Percentiles rank a stretch among this genome's conserved stretches.
Conservation (phyloP, 2,888 invertebrate genomes). For the Leptogaster cylindrica region DNA sequence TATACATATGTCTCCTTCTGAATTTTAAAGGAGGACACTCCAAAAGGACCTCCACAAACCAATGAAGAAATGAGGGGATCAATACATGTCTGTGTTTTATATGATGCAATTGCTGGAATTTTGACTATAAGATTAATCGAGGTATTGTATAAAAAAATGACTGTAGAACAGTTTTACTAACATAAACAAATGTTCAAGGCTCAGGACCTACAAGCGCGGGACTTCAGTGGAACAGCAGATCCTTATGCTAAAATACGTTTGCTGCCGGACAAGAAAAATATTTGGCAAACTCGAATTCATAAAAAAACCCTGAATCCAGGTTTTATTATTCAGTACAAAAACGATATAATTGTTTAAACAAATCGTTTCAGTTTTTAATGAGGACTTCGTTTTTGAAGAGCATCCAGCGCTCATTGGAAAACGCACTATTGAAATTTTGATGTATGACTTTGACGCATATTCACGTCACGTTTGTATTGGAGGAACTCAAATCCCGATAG, state of each 20-base stretch:
- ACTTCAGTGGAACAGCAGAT: conserved; percentile 69
- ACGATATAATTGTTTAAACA: neutral
- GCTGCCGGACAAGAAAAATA: conserved; percentile 67
- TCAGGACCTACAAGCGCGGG: conserved; percentile 66
- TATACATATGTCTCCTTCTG: neutral
- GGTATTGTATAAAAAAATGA: conserved; percentile 57
- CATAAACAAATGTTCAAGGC: conserved; percentile 62
- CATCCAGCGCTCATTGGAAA: conserved; percentile 63
- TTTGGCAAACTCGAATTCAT: conserved; percentile 70
- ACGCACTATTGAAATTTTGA: conserved; percentile 67
- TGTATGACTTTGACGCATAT: conserved; percentile 72
- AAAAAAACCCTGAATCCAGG: conserved; percentile 71
- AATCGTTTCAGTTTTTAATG: conserved; percentile 66
- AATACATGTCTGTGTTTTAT: conserved; percentile 68
- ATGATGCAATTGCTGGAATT: conserved; percentile 69
- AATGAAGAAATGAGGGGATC: conserved; percentile 67
- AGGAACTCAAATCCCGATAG: conserved; percentile 66
- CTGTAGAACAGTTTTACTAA: neutral
- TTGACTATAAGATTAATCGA: conserved; percentile 70
- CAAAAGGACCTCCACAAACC: conserved; percentile 52
- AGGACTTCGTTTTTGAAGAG: conserved; percentile 73
- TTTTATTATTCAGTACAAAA: conserved; percentile 49
- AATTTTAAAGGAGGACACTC: conserved; percentile 53
- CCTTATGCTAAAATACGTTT: conserved; percentile 72
- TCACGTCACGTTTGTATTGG: conserved; percentile 71